Conservation (phyloP, 2,888 invertebrate genomes). For the Desoria tigrina region DNA sequence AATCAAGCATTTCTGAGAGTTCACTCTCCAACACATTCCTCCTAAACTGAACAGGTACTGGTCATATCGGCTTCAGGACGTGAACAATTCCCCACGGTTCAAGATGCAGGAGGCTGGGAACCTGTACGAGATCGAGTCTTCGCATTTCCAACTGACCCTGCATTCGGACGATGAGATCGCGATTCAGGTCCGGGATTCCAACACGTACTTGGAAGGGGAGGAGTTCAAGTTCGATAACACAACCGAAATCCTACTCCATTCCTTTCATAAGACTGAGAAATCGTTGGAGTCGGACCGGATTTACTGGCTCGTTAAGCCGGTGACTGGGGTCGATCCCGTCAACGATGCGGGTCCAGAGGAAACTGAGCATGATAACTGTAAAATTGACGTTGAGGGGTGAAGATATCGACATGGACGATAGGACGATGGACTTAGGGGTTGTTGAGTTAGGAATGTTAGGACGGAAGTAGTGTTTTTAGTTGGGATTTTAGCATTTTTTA, state of each 20-base stretch:
- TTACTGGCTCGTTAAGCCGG: slow-evolving; percentile 36
- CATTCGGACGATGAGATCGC: slow-evolving; percentile 37
- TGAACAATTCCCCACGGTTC: slow-evolving; percentile 42
- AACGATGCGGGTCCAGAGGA: background rate
- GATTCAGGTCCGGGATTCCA: slow-evolving; percentile 35
- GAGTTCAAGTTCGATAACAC: slow-evolving; percentile 34
- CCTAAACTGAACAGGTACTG: too few species aligned
- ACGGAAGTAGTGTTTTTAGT: too few species aligned
- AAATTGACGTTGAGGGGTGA: slow-evolving; percentile 11
- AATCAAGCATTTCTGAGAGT: too few species aligned
- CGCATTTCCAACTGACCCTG: slow-evolving; percentile 37
- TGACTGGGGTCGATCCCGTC: background rate
- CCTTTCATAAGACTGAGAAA: slow-evolving; percentile 37
- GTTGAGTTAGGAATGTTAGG: too few species aligned
- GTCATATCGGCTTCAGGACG: slow-evolving; percentile 41
- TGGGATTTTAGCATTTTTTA: too few species aligned
- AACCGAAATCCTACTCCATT: slow-evolving; percentile 40
- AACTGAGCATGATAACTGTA: slow-evolving; percentile 32
- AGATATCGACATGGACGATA: background rate
- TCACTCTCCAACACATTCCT: too few species aligned
- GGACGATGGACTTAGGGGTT: too few species aligned
- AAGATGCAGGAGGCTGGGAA: slow-evolving; percentile 44
- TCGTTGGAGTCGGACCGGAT: slow-evolving; percentile 32
- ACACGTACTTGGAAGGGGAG: slow-evolving; percentile 41
- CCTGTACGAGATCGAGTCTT: slow-evolving; percentile 30